A percentile compares a stretch with the other conserved stretches of the same genome.
These are phyloP conservation scores for Phainopepla nitens DNA, from an alignment of 2,113 vertebrate species.

Conservation along the genomic window DNA sequence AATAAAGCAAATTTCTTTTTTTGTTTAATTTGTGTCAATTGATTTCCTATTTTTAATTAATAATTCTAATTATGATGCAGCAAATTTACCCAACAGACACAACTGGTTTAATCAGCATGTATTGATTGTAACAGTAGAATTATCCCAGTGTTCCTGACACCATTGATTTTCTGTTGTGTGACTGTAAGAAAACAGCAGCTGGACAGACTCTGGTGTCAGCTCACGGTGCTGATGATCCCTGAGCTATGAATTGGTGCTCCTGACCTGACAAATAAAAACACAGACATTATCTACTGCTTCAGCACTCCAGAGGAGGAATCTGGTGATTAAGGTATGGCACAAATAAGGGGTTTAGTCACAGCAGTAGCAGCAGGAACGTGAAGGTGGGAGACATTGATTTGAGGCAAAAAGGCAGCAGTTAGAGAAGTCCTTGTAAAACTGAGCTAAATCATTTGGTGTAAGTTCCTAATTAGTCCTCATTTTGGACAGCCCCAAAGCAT, in stretches of 20 bases:
- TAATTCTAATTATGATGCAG: constrained; percentile 99
- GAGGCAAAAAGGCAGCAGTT: background rate
- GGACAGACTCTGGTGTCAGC: constrained; percentile 50
- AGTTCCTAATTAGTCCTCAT: background rate
- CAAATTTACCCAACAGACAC: constrained; percentile 83
- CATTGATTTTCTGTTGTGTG: constrained; percentile 79
- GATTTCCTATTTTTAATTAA: constrained; percentile 99
- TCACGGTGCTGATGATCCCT: background rate
- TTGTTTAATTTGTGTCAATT: constrained; percentile 90
- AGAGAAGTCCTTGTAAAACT: background rate
- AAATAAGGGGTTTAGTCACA: background rate
- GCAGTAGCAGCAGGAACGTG: background rate
- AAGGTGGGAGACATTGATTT: background rate
- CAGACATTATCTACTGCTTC: constrained; percentile 12
- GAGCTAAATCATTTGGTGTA: background rate
- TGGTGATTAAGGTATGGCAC: background rate
- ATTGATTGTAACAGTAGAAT: constrained; percentile 77
- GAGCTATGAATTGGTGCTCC: constrained; percentile 21
- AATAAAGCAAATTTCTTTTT: constrained; percentile 79
- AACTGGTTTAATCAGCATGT: constrained; percentile 81
- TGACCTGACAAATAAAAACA: constrained; percentile 44
- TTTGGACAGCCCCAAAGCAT: background rate
- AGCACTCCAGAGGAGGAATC: constrained; percentile 1
- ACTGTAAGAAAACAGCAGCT: constrained; percentile 65
- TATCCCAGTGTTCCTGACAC: constrained; percentile 81